Evolutionary conservation across 2,113 vertebrate species (phyloP), one percentile per base, ranked within the genome.

Genomic region (Scytalopus superciliaris): DNA sequence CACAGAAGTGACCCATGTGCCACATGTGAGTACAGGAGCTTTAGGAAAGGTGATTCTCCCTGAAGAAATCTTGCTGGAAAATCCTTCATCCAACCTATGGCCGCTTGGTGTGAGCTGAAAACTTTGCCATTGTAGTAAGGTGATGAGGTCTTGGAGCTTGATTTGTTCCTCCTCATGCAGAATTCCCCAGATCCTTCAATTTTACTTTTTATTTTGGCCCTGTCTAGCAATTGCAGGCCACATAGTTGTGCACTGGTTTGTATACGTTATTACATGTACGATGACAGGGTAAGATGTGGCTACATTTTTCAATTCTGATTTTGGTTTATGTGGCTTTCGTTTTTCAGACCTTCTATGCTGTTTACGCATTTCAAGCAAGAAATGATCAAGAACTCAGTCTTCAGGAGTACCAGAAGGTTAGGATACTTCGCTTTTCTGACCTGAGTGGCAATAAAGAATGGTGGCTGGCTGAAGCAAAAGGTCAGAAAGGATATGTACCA

Each of bases 381-480:
- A 99, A 98, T 89, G 98, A 99, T 63, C 98, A 99, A 85, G 99
- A 99, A 96, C 98, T 99, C 86, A 99, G 98, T 62, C 97, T 99
- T 91, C 98, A 99, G 86, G 99, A 99, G 90, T 98, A 99, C 93
- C 99, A 99, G 92, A 98, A 98, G 42, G 99, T 99, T 75, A 98
- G 97, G 16, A 99, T 99, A 91, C 97, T 99, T 55, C 70, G 97
- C 63, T 99, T 99, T 97, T 98, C 98, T 13, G 99, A 99, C 97
- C 96, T 99, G 63, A 99, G 99, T 64, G 99, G 99, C 55, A 99
- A 99, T 87, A 99, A 98, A 87, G 99, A 99, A 66, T 99, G 99
- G 99, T 99, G 99, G 99, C 92, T 99, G 62, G 99, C 99, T 4
- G 99, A 99, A 97, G 98, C 98, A 12, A 98, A 99, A 30, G 99